Conservation (phyloP, 2,888 invertebrate genomes). For the Nomada fucata region DNA sequence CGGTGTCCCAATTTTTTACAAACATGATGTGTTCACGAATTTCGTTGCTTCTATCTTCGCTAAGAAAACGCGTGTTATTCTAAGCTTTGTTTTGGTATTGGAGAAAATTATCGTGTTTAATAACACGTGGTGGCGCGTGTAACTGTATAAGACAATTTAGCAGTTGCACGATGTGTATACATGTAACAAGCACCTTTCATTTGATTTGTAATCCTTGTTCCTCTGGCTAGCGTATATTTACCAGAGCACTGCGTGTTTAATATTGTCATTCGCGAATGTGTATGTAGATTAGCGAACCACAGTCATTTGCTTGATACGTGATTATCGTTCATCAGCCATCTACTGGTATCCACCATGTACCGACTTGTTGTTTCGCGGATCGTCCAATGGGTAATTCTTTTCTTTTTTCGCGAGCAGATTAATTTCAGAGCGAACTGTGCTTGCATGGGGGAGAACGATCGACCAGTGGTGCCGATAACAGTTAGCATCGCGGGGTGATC, state of each 20-base stretch:
- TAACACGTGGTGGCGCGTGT: constrained; percentile 35
- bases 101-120: constrained; percentile 31
- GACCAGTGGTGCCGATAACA: constrained; percentile 1
- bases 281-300: constrained; percentile 15
- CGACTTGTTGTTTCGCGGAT: constrained; percentile 21
- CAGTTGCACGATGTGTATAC: neutral
- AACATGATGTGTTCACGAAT: neutral
- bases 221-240: neutral
- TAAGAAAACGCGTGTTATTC: neutral
- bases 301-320: constrained; percentile 23
- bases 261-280: constrained; percentile 16
- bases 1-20: neutral
- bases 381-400: constrained; percentile 25
- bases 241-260: constrained; percentile 1
- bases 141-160: neutral
- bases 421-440: constrained; percentile 26
- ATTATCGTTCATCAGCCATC: constrained; percentile 45
- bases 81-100: constrained; percentile 17
- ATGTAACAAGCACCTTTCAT: neutral
- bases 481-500: constrained; percentile 36
- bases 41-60: neutral
- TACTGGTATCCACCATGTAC: constrained; percentile 8
- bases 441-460: constrained; percentile 6
- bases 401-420: neutral
- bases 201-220: constrained; percentile 9